A percentile compares a stretch with the other conserved stretches of the same genome.
phyloP scores from a whole-genome alignment of 2,888 invertebrate genomes.

The Epirrita christyi region DNA sequence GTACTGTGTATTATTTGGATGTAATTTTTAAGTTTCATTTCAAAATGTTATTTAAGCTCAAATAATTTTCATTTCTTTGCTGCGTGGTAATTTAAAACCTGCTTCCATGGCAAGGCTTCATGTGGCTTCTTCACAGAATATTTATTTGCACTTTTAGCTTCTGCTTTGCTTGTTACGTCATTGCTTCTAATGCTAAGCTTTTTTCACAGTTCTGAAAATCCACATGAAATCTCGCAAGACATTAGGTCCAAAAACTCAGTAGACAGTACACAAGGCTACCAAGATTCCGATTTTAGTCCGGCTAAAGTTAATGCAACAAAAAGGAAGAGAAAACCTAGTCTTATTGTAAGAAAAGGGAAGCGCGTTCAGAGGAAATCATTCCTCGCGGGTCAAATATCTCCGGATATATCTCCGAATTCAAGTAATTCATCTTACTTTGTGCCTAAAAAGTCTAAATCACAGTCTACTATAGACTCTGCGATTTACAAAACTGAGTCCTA shows the following conservation, averaged over 20 bases:
- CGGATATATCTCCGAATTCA: slow-evolving; percentile 56
- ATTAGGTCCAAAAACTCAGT: slow-evolving; percentile 48
- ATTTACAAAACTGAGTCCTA: slow-evolving; percentile 70
- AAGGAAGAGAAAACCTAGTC: slow-evolving; percentile 52
- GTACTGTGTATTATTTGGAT: slow-evolving; percentile 33
- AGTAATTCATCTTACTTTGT: slow-evolving; percentile 51
- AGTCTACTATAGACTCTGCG: slow-evolving; percentile 49
- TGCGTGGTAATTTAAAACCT: slow-evolving; percentile 50
- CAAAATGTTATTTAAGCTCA: not conserved
- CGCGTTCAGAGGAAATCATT: slow-evolving; percentile 45
- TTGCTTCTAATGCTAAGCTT: slow-evolving; percentile 36
- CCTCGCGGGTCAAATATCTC: slow-evolving; percentile 33
- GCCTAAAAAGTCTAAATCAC: slow-evolving; percentile 33
- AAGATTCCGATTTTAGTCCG: slow-evolving; percentile 67
- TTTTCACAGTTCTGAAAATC: slow-evolving; percentile 51
- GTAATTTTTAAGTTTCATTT: slow-evolving; percentile 34
- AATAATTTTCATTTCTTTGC: slow-evolving; percentile 6
- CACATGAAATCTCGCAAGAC: slow-evolving; percentile 46
- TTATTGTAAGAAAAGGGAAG: slow-evolving; percentile 43
- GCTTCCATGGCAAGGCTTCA: slow-evolving; percentile 67
- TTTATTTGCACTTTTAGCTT: slow-evolving; percentile 46
- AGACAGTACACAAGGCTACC: slow-evolving; percentile 71
- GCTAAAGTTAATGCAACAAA: slow-evolving; percentile 41
- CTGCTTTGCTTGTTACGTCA: slow-evolving; percentile 37
- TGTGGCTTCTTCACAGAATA: slow-evolving; percentile 37